Evolutionary conservation across 2,797 vertebrate species (phyloP), one percentile per base, ranked within the genome.

Genomic region (Sylvia borin): DNA sequence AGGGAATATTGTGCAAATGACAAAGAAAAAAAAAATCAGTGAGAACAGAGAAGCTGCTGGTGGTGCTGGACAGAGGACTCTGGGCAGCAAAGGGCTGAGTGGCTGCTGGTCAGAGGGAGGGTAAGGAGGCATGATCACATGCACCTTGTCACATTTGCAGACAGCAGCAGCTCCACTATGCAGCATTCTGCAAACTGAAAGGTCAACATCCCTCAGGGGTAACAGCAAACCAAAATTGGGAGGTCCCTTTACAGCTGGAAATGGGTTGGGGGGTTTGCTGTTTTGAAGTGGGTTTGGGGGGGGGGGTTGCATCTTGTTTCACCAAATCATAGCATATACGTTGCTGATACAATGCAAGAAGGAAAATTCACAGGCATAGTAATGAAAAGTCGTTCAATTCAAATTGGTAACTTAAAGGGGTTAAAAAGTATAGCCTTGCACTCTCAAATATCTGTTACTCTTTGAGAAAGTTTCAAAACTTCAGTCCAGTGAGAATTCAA

Each of bases 141-240:
- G 10, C 13, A 40, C 36, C 57, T 64, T 21, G 29, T 3, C 34
- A 26, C 36, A 50, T 32, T 34, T 12, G 32, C n/a, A 38, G 60
- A 24, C 20, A 55, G 36, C 47, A 67, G 50, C 22, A 74, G 7
- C 36, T 68, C 38, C 53, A 21, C 27, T 22, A 20, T 38, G 14
- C 42, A 92, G 16, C 2, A 0, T 18, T 73, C 47, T 81, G 18
- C 10, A 31, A 92, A 47, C 20, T 27, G 43, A 36, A 70, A 62
- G 3, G 7, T 77, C 31, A 45, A 5, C n/a, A 36, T 16, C 47
- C 16, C 53, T 11, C 31, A 51, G 0, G 0, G 0, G 10, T 29
- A 53, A 55, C 20, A 43, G 53, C 16, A 86, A 91, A 53, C 7
- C 27, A 58, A 25, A 73, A 4, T 19, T 43, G 48, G 43, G 36